phyloP scores from a whole-genome alignment of 2,888 invertebrate genomes.

The Aleiodes testaceus region DNA sequence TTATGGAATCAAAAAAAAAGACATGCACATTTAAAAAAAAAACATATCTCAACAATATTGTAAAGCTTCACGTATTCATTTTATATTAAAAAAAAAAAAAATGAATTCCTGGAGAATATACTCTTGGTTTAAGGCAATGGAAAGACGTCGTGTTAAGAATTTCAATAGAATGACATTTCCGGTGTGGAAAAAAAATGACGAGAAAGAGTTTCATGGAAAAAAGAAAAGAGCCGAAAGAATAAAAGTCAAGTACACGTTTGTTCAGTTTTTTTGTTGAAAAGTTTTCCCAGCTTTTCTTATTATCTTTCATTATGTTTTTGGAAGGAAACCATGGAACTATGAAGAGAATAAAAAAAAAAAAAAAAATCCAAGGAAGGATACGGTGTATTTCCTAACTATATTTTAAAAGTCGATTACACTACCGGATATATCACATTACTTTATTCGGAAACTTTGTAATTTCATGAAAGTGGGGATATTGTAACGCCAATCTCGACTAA shows the following conservation, averaged over 20 bases:
- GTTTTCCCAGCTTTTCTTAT: slow-evolving; percentile 3
- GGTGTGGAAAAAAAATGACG: background rate
- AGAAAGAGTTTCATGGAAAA: background rate
- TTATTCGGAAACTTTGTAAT: slow-evolving; percentile 26
- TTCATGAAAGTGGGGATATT: slow-evolving; percentile 10
- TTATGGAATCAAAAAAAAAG: slow-evolving; percentile 36
- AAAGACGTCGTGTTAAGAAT: background rate
- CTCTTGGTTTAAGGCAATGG: background rate
- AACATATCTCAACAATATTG: background rate
- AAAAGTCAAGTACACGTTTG: slow-evolving; percentile 32
- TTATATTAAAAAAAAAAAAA: background rate
- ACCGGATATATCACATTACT: slow-evolving; percentile 26
- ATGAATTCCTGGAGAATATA: background rate
- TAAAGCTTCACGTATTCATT: background rate
- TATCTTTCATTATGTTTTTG: slow-evolving; percentile 13
- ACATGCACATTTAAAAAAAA: background rate
- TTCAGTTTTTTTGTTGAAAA: slow-evolving; percentile 7
- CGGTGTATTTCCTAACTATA: slow-evolving; percentile 17
- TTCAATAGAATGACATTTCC: slow-evolving; percentile 9
- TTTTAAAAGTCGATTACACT: slow-evolving; percentile 32
- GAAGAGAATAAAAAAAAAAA: too few relatives aligned
- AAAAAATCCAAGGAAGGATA: background rate
- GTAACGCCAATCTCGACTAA: slow-evolving; percentile 3
- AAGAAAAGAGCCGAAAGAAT: background rate
- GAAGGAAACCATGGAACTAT: background rate